Conservation (phyloP, 2,797 vertebrate genomes). For the Malurus splendens region DNA sequence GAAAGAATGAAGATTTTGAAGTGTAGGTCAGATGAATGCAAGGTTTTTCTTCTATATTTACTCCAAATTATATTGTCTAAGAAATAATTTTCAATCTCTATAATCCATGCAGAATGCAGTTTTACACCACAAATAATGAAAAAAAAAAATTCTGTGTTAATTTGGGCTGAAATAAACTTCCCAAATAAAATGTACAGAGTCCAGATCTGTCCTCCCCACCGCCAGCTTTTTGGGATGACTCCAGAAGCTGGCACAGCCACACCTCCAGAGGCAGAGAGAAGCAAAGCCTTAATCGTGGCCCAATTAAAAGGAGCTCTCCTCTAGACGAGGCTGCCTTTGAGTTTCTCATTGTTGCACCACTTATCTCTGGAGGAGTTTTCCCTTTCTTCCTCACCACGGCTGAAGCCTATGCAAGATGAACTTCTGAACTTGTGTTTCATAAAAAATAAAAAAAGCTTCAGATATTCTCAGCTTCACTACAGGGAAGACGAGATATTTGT, state of each 20-base stretch:
- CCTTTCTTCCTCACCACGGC: background rate
- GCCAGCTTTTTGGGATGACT: background rate
- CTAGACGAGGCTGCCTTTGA: background rate
- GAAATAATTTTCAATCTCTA: background rate
- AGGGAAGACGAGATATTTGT: conserved; percentile 19
- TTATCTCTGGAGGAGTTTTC: conserved; percentile 21
- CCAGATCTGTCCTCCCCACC: background rate
- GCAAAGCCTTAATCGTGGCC: background rate
- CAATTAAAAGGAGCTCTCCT: conserved; percentile 10
- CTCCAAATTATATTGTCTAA: background rate
- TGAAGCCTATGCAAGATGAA: conserved; percentile 22
- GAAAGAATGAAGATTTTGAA: background rate
- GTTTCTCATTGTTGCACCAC: background rate
- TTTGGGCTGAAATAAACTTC: background rate
- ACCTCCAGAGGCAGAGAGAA: background rate
- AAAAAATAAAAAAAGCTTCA: conserved; percentile 44
- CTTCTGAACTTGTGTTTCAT: conserved; percentile 47
- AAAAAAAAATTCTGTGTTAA: background rate
- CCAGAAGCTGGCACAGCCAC: background rate
- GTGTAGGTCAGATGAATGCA: background rate
- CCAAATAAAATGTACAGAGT: background rate
- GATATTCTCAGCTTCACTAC: conserved; percentile 30
- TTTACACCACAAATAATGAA: background rate
- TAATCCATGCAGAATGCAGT: background rate
- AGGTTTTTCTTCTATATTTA: background rate